These are phyloP conservation scores for Poecilia wingei DNA, from an alignment of 2,797 vertebrate species.

Conservation along the genomic window DNA sequence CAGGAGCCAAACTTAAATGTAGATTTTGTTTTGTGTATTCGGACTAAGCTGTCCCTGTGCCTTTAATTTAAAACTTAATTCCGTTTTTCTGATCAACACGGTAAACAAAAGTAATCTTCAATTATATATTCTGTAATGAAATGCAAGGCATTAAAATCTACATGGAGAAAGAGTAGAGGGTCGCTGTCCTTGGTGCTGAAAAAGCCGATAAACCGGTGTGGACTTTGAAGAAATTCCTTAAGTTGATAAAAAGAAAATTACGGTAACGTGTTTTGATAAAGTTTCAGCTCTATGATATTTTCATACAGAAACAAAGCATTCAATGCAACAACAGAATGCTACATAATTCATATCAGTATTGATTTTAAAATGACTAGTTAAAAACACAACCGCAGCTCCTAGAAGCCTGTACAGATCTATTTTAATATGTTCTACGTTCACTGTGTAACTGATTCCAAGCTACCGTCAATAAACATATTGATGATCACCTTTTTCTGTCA, in stretches of 20 bases:
- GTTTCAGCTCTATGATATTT: constrained; percentile 66
- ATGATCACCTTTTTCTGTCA: background rate
- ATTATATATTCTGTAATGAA: background rate
- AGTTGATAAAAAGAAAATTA: background rate
- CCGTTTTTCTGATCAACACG: background rate
- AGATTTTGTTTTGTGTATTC: background rate
- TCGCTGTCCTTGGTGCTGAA: constrained; percentile 10
- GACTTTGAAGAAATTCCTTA: background rate
- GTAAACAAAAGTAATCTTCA: background rate
- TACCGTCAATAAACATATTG: constrained; percentile 63
- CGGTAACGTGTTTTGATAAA: constrained; percentile 40
- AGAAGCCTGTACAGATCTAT: constrained; percentile 62
- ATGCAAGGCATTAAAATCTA: background rate
- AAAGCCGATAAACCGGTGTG: background rate
- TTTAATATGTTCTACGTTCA: constrained; percentile 74
- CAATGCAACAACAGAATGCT: constrained; percentile 42
- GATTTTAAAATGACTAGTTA: constrained; percentile 48
- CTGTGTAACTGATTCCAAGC: constrained; percentile 56
- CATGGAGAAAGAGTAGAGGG: background rate
- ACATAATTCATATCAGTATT: constrained; percentile 47
- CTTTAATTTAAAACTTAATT: constrained; percentile 1
- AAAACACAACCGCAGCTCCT: constrained; percentile 54
- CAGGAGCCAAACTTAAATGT: background rate
- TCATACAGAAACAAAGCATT: constrained; percentile 62
- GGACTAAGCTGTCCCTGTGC: background rate